Base-by-base conservation (phyloP, 2,113 vertebrate species). In the Glaucidium brasilianum region DNA sequence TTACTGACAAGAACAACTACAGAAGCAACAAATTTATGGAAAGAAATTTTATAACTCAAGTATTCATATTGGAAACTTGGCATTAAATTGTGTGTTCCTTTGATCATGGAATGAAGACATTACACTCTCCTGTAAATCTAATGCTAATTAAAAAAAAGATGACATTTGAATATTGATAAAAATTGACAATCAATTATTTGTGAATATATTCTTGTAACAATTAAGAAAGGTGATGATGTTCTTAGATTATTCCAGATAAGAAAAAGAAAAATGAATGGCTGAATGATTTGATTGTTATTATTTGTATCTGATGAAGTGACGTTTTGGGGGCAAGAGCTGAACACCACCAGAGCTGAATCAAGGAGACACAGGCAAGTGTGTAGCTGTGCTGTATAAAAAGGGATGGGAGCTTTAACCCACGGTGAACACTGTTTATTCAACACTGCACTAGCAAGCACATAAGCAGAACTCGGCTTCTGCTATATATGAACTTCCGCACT, bases 1-100 rank as follows among this genome's bases (percentile, higher is more conserved):
- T 97, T 87, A 62, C 94, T 91, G 95, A 97, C 92, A 89, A 78
- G 92, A 85, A 85, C 86, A 94, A 89, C 94, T 94, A 89, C 0
- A 81, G 91, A 91, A 91, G 34, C 73, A 97, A 92, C 75, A 94
- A 81, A 89, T 75, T 85, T 75, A 87, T 18, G 80, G 92, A 92
- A 81, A 92, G 55, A 69, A 76, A 89, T 92, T 96, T 55, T 81
- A 56, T 71, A 91, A 81, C 0, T 0, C 6, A 47, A 74, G 43
- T 35, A 73, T 75, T 94, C 69, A 21, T 45, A 49, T 21, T 88
- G 89, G 96, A 95, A 97, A 95, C 62, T 91, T 96, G 96, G 92
- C 92, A 92, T 26, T 7, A 41, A 79, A 69, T 5, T 10, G 11
- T 1, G 14, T 11, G 39, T 8, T 90, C 73, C 67, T 95, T 92